These are phyloP conservation scores for Antheraea mylitta DNA, from an alignment of 1,140 invertebrate species.

Conservation along the genomic window DNA sequence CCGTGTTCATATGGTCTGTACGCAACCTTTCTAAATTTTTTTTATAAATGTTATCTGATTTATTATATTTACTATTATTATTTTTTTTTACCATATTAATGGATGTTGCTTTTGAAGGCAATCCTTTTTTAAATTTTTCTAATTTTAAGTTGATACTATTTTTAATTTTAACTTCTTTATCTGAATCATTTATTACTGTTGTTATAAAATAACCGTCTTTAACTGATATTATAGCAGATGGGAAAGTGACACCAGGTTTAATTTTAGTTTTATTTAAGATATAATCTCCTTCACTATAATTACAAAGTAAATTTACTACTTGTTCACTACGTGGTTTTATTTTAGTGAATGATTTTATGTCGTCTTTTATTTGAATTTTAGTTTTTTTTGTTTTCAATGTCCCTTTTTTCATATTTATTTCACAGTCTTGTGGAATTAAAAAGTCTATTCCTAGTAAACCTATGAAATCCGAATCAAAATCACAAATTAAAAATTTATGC, in stretches of 20 bases:
- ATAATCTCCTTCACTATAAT: slow-evolving; percentile 6
- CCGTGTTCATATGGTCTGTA: slow-evolving; percentile 2
- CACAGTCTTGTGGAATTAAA: slow-evolving; percentile 6
- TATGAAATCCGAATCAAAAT: slow-evolving; percentile 10
- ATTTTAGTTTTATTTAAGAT: neutral
- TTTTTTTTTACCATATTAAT: neutral
- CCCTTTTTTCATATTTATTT: slow-evolving; percentile 8
- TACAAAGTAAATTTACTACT: slow-evolving; percentile 8
- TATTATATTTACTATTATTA: neutral
- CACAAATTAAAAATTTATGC: slow-evolving; percentile 10
- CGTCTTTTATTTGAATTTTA: slow-evolving; percentile 8
- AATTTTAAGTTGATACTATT: neutral
- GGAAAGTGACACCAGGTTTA: slow-evolving; percentile 5
- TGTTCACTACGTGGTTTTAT: slow-evolving; percentile 9
- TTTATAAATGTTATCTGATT: neutral
- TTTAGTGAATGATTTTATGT: slow-evolving; percentile 11
- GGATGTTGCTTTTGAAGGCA: neutral
- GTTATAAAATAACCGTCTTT: neutral
- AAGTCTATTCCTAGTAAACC: slow-evolving; percentile 8
- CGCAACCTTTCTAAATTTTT: neutral
- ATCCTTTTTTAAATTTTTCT: neutral
- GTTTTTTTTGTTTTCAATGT: slow-evolving; percentile 6
- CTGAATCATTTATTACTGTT: too few relatives aligned
- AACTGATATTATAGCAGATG: neutral
- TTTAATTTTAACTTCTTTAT: neutral